Evolutionary conservation across 2,113 vertebrate species (phyloP).

Genomic region (Pangasianodon gigas): DNA sequence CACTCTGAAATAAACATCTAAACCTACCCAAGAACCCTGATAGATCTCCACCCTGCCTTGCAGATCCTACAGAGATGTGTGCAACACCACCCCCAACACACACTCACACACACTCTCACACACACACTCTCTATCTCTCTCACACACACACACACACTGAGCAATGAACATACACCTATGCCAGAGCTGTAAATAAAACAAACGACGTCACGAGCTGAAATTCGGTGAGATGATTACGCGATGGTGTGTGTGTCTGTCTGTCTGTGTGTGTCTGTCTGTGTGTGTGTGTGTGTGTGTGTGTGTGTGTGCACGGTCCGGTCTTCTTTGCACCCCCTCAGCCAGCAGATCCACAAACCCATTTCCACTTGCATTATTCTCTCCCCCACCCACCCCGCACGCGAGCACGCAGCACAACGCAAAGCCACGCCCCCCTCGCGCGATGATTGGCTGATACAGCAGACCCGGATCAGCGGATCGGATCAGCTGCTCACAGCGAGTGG

Average conservation of each 20-base stretch:
- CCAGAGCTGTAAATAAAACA: background rate
- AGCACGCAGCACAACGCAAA: background rate
- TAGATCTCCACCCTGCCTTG: background rate
- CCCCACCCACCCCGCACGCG: too few relatives aligned
- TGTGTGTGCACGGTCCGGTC: background rate
- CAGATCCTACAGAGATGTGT: background rate
- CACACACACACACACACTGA: background rate
- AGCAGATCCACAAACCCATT: background rate
- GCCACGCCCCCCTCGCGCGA: background rate
- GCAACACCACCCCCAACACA: background rate
- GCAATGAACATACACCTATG: background rate
- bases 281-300: background rate
- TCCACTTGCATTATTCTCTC: background rate
- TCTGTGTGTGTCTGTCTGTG: background rate
- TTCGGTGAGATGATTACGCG: background rate
- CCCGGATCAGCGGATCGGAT: constrained; percentile 8
- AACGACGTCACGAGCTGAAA: background rate
- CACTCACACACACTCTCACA: background rate
- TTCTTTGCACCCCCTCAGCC: background rate
- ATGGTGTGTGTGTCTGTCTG: background rate
- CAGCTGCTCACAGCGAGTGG: background rate
- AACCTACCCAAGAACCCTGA: background rate
- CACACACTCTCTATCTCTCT: background rate
- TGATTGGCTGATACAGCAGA: background rate
- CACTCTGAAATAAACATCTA: background rate